Percentiles rank a stretch among this genome's conserved stretches.
phyloP scores from a whole-genome alignment of 2,797 vertebrate species.

The Parotocinclus haroldoi region DNA sequence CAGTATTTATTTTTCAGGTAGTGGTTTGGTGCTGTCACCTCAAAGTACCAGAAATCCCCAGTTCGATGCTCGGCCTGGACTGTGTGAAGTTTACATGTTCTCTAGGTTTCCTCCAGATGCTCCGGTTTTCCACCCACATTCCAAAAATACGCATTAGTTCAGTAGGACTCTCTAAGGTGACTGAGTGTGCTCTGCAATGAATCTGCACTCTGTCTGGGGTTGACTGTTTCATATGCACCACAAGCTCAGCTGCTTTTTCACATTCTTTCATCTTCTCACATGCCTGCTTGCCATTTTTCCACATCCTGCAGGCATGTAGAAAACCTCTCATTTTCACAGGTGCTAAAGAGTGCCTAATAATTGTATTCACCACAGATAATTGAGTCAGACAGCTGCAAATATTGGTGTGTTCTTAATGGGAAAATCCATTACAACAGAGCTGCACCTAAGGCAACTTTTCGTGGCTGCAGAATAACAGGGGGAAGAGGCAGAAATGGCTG shows the following conservation, averaged over 20 bases:
- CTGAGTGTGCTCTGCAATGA: too few species aligned
- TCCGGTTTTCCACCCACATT: too few species aligned
- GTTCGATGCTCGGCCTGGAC: too few species aligned
- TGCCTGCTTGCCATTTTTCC: not conserved
- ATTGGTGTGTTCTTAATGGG: constrained; percentile 40
- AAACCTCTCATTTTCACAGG: constrained; percentile 27
- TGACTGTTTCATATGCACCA: too few species aligned
- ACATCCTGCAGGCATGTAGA: constrained; percentile 2
- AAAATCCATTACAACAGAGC: constrained; percentile 39
- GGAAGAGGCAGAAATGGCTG: constrained; percentile 38
- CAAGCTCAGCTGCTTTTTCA: not conserved
- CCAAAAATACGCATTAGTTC: too few species aligned
- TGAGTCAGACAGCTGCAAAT: constrained; percentile 34
- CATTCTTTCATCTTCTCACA: constrained; percentile 1
- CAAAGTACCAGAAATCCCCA: too few species aligned
- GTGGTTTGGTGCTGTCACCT: too few species aligned
- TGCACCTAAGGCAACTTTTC: constrained; percentile 39
- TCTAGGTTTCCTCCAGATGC: too few species aligned
- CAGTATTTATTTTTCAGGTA: too few species aligned
- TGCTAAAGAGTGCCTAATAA: constrained; percentile 25
- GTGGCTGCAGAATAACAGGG: constrained; percentile 19
- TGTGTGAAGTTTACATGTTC: too few species aligned
- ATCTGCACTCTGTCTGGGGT: too few species aligned
- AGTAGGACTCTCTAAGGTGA: too few species aligned
- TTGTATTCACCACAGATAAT: constrained; percentile 23